Conservation (phyloP, 2,113 vertebrate species). For the Felis chaus region DNA sequence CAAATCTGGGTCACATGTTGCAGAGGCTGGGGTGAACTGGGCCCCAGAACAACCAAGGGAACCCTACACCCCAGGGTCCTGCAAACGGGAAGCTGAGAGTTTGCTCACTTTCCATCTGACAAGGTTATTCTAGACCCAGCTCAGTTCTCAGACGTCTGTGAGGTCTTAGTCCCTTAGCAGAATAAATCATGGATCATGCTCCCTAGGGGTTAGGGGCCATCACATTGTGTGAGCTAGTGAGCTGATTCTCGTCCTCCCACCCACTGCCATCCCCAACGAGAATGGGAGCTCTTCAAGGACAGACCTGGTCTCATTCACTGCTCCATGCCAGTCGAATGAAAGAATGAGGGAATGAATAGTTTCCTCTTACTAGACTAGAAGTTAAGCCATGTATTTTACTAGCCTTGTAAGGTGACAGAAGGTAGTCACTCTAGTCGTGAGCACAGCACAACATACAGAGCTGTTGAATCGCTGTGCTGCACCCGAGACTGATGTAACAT, state of each 20-base stretch:
- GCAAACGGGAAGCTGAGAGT: background rate
- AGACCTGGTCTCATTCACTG: background rate
- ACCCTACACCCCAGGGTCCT: background rate
- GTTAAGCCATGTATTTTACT: background rate
- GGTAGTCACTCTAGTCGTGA: background rate
- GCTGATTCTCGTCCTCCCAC: background rate
- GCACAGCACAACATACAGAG: background rate
- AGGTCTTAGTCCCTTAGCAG: background rate
- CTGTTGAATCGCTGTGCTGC: background rate
- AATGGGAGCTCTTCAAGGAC: background rate
- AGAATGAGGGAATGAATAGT: background rate
- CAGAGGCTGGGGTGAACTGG: background rate
- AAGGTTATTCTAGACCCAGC: background rate
- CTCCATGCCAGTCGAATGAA: background rate
- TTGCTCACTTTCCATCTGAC: background rate
- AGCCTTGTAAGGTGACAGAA: background rate
- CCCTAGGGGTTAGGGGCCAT: background rate
- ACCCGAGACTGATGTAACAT: background rate
- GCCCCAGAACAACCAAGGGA: background rate
- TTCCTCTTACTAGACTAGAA: background rate
- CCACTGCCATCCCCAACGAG: background rate
- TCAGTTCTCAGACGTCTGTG: background rate
- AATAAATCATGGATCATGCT: background rate
- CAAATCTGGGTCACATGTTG: background rate
- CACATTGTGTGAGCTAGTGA: accelerated